Conservation (phyloP, 2,113 vertebrate species). For the Triplophysa siluroides region DNA sequence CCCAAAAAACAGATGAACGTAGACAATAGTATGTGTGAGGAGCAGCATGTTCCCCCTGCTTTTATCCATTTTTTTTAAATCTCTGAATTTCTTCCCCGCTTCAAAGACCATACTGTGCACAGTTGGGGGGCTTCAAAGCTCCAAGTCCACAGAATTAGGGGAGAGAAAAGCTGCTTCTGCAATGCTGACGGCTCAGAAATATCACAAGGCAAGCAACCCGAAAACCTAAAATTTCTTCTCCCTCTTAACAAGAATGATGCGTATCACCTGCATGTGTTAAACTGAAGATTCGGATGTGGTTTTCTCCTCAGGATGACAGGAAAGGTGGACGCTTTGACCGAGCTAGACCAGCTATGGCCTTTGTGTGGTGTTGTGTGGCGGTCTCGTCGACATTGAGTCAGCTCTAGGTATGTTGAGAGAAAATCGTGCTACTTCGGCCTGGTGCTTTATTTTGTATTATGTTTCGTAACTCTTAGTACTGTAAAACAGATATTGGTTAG, state of each 20-base stretch:
- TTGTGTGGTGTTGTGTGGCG: conserved; percentile 21
- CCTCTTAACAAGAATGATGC: conserved; percentile 43
- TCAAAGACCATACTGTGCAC: conserved; percentile 79
- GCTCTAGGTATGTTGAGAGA: conserved; percentile 54
- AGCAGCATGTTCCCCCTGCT: conserved; percentile 60
- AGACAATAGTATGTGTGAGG: conserved; percentile 57
- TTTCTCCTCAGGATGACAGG: conserved; percentile 39
- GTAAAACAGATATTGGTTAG: background rate
- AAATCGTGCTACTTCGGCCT: conserved; percentile 22
- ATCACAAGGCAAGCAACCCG: conserved; percentile 67
- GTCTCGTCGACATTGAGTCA: conserved; percentile 17
- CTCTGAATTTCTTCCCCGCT: conserved; percentile 73
- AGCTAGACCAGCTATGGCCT: conserved; percentile 49
- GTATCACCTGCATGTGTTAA: conserved; percentile 49
- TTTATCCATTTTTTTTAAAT: conserved; percentile 65
- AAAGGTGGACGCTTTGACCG: conserved; percentile 53
- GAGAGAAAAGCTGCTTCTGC: conserved; percentile 79
- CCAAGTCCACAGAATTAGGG: conserved; percentile 79
- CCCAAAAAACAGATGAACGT: conserved; percentile 50
- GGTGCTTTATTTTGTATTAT: background rate
- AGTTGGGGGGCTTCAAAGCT: conserved; percentile 83
- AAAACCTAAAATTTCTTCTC: conserved; percentile 55
- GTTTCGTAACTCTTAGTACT: conserved; percentile 7
- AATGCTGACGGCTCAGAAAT: conserved; percentile 80
- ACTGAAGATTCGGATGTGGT: conserved; percentile 42